Evolutionary conservation across 2,797 vertebrate species (phyloP).

Genomic region (Scyliorhinus canicula): DNA sequence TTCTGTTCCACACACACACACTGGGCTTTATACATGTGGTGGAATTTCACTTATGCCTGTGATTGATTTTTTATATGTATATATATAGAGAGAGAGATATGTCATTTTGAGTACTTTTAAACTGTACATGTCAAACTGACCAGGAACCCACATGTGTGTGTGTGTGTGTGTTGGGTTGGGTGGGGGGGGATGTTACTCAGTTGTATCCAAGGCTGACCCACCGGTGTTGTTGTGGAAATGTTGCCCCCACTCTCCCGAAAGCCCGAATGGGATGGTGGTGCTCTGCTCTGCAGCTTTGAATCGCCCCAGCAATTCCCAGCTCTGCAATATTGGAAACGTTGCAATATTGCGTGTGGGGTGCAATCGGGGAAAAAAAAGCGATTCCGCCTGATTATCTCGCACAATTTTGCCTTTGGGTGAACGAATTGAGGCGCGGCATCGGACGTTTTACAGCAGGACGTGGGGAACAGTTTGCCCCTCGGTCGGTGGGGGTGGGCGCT

Average conservation of each 20-base stretch:
- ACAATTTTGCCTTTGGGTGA: background rate
- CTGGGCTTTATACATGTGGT: background rate
- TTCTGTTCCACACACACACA: background rate
- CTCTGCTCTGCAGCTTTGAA: background rate
- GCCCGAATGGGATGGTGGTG: background rate
- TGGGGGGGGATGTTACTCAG: background rate
- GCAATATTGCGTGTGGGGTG: background rate
- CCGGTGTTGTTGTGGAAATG: background rate
- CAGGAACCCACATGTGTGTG: background rate
- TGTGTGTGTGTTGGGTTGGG: too few relatives aligned
- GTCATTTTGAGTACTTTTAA: background rate
- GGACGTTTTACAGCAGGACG: background rate
- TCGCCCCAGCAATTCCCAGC: background rate
- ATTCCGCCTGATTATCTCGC: background rate
- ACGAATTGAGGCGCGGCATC: background rate
- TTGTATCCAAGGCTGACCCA: too few relatives aligned
- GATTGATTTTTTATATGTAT: background rate
- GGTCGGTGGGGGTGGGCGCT: background rate
- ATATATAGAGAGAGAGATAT: background rate
- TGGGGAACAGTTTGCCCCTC: background rate
- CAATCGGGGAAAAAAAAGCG: too few relatives aligned
- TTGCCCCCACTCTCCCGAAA: background rate
- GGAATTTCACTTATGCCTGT: background rate
- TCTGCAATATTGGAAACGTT: background rate
- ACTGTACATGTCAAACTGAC: background rate